Percentiles rank a stretch among this genome's conserved stretches.
phyloP scores from a whole-genome alignment of 1,140 invertebrate genomes.

The Daktulosphaira vitifoliae region DNA sequence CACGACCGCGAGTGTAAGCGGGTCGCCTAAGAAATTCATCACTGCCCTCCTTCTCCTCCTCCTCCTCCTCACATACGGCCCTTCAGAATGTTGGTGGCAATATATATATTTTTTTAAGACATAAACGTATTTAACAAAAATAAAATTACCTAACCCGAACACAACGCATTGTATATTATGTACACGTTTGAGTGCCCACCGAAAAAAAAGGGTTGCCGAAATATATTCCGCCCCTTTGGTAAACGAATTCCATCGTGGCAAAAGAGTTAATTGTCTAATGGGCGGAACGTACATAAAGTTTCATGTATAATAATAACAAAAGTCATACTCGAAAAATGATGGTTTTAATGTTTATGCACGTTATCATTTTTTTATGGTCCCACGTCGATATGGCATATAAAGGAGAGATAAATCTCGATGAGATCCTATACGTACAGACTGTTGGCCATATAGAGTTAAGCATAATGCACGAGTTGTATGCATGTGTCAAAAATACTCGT shows the following conservation, averaged over 20 bases:
- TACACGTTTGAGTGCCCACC: too few species aligned
- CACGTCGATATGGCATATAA: background rate
- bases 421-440: too few species aligned
- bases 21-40: background rate
- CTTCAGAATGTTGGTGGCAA: background rate
- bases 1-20: background rate
- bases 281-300: constrained; percentile 25
- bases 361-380: background rate
- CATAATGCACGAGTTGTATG: too few species aligned
- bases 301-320: constrained; percentile 12
- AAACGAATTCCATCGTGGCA: constrained; percentile 30
- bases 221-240: constrained; percentile 31
- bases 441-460: too few species aligned
- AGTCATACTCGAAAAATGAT: constrained; percentile 4
- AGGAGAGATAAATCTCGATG: too few species aligned
- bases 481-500: too few species aligned
- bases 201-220: constrained; percentile 28
- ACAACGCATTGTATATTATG: too few species aligned
- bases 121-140: constrained; percentile 4
- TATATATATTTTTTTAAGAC: background rate
- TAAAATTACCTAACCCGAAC: background rate
- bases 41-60: background rate
- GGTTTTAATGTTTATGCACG: constrained; percentile 20
- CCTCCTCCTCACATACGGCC: background rate
- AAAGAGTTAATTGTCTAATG: constrained; percentile 29